Base-by-base conservation (phyloP, 2,797 vertebrate genomes). In the Telmatherina bonti region DNA sequence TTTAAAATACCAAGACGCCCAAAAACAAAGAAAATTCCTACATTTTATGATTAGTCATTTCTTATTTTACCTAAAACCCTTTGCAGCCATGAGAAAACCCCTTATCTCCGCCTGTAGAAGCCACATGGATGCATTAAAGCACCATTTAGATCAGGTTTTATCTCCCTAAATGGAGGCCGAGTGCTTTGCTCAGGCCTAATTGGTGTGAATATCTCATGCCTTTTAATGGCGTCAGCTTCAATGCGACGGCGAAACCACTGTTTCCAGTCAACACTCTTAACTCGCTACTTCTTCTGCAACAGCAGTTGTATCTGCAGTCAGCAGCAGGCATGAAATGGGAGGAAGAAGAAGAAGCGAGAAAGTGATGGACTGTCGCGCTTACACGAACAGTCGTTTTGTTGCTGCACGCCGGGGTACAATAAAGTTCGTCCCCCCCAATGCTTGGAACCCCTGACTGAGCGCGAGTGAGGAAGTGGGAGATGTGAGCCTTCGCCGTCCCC, bases 331-430 rank as follows among this genome's bases (percentile, higher is more conserved):
- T 81, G 70, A 62, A 54, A 69, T n/a, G 69, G 43, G 62, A 73
- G 68, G 55, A 74, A 62, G 78, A 66, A 60, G 36, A 41, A 41
- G 15, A 75, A 70, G 76, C 45, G 67, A 31, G 66, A 54, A 59
- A 30, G 77, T 71, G 82, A 89, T 56, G 86, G 85, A 87, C 76
- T 73, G 68, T 71, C 29, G 61, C 4, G 63, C 79, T 85, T 64
- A 74, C 73, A 74, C 72, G 74, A 85, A 83, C 76, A 74, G 85
- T 85, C 81, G 73, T 84, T 89, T 86, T 86, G 83, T 84, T 81
- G 66, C 67, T 16, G 58, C 68, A 22, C 83, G 51, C 81, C 26
- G 41, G 74, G 74, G 75, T 61, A 84, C 83, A 74, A 85, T 82
- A 83, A 85, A 83, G 78, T 84, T 87, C 72, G 3, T 35, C 26